These are phyloP conservation scores for Apostichopus parvimensis DNA, from an alignment of 35 echinoderm and acorn worm genomes.

Conservation along the genomic window DNA sequence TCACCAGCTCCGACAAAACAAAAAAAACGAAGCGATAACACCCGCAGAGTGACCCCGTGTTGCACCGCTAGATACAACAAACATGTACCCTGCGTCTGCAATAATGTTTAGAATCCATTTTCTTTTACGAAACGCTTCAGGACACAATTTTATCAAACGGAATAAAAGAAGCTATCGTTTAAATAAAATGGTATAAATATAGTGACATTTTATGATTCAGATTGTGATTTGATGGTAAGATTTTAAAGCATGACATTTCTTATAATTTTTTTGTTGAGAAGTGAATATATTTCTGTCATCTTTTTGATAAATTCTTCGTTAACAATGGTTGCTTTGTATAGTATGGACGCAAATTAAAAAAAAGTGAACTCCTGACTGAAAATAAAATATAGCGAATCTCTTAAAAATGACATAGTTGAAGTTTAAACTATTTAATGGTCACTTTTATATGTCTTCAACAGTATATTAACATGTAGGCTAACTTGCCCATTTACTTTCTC, in stretches of 20 bases:
- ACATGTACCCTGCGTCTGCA: not conserved
- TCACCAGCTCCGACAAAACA: not conserved
- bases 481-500: too few relatives aligned
- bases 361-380: not conserved
- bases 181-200: not conserved
- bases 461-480: too few relatives aligned
- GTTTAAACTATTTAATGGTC: not conserved
- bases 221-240: not conserved
- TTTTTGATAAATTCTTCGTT: too few relatives aligned
- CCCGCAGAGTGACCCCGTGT: slow-evolving; percentile 34
- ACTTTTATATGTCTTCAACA: too few relatives aligned
- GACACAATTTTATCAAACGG: not conserved
- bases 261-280: not conserved
- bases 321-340: too few relatives aligned
- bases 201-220: not conserved
- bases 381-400: not conserved
- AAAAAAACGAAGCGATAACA: slow-evolving; percentile 24
- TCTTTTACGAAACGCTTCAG: not conserved
- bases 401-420: not conserved
- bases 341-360: too few relatives aligned
- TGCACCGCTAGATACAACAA: slow-evolving; percentile 44
- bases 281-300: too few relatives aligned
- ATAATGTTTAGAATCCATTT: slow-evolving; percentile 16
- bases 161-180: not conserved
- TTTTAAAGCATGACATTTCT: not conserved